Percentiles rank a stretch among this genome's conserved stretches.
These are phyloP conservation scores for Atethmia centrago DNA, from an alignment of 2,888 invertebrate genomes.

Conservation along the genomic window DNA sequence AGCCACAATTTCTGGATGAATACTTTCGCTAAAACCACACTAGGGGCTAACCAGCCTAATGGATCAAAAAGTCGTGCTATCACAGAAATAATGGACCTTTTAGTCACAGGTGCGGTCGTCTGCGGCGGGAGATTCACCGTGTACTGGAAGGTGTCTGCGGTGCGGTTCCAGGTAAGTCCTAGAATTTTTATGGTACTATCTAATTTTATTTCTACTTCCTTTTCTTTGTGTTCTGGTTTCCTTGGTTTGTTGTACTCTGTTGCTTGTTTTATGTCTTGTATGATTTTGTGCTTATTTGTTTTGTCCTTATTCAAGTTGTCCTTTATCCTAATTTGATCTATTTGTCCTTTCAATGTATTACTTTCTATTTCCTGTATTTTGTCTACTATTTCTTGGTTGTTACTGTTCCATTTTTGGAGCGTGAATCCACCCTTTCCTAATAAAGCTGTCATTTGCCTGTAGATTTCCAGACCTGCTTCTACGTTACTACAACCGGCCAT, in stretches of 20 bases:
- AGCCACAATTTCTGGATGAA: constrained; percentile 7
- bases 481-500: constrained; percentile 11
- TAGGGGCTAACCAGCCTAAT: constrained; percentile 17
- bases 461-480: constrained; percentile 21
- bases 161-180: background rate
- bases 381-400: constrained; percentile 21
- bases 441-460: constrained; percentile 16
- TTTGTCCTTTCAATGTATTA: constrained; percentile 4
- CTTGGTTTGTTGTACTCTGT: constrained; percentile 2
- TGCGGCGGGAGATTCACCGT: constrained; percentile 41
- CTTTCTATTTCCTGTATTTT: constrained; percentile 2
- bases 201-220: constrained; percentile 12
- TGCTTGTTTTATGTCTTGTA: background rate
- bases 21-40: constrained; percentile 31
- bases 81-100: constrained; percentile 49
- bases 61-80: constrained; percentile 41
- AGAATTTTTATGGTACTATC: constrained; percentile 12
- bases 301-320: background rate
- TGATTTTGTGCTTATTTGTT: background rate
- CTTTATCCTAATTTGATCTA: constrained; percentile 15
- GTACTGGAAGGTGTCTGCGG: constrained; percentile 47
- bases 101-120: constrained; percentile 36
- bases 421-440: constrained; percentile 20
- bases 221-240: background rate
- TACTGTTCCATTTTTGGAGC: constrained; percentile 22